Base-by-base conservation (phyloP, 1,140 invertebrate genomes). In the Ericerus pela region DNA sequence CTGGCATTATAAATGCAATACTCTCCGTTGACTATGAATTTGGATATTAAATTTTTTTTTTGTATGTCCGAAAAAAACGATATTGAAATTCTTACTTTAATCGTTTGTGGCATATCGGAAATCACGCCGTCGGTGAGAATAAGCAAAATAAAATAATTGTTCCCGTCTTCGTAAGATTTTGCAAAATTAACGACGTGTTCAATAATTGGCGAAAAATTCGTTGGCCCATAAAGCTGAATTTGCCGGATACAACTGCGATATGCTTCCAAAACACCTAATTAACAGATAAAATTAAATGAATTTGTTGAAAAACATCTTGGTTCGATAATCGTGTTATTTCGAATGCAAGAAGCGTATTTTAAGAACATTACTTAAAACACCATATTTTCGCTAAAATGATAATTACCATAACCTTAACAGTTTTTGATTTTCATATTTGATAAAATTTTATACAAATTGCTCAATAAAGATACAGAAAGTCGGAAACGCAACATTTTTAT, bases 101-200 rank as follows among this genome's bases (percentile, higher is more conserved):
- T 76, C 1, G 80, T 82, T 57, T 76, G 67, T 22, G 70, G 71
- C 74, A 83, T 79, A 63, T 83, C 80, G 28, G 75, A 79, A 27
- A 83, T 79, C 30, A 79, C 74, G 30, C 81, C 81, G 68, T 84
- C 81, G 4, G 81, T 84, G 6, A 84, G 68, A 55, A 84, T 77
- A 5, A 84, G 70, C 24, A 84, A 67, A 43, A 83, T 72, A 65
- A 76, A 80, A 63, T 83, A 83, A 31, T 76, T 70, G 60, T 72
- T 69, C 30, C 78, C 77, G 63, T 74, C 72, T 56, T 64, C 57
- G 61, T 67, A 64, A 18, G 62, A 58, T 38, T 67, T 57, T 10
- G 76, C 74, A 66, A 75, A 73, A 55, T 67, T 66, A 3, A 73
- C 68, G 3, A 76, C 76, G 61, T 76, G 78, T 30, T 76, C 73